These are phyloP conservation scores for Idaea biselata DNA, from an alignment of 2,888 invertebrate genomes.

Conservation along the genomic window DNA sequence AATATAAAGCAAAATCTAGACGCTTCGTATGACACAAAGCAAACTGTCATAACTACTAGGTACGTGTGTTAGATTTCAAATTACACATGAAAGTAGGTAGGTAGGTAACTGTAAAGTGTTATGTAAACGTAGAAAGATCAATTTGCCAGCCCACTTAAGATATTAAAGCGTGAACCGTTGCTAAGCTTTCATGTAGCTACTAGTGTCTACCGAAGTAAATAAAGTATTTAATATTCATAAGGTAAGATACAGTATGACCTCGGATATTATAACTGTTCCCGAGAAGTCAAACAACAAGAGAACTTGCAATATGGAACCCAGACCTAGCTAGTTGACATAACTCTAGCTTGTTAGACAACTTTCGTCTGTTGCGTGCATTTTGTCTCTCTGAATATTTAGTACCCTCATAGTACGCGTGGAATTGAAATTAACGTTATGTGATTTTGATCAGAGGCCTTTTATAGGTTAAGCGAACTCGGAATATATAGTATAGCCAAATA, in stretches of 20 bases:
- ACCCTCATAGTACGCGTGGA: conserved; percentile 1
- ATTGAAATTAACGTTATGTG: neutral
- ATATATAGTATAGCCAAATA: too few relatives aligned
- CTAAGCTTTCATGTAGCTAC: conserved; percentile 33
- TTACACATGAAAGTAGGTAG: neutral
- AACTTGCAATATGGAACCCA: conserved; percentile 15
- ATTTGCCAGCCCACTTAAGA: neutral
- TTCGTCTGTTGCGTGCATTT: conserved; percentile 30
- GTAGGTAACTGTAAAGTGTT: neutral
- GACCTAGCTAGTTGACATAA: conserved; percentile 32
- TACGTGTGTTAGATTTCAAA: neutral
- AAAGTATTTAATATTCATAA: conserved; percentile 51
- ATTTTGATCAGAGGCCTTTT: neutral
- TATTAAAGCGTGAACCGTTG: conserved; percentile 6
- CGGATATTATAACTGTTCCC: conserved; percentile 56
- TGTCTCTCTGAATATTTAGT: conserved; percentile 19
- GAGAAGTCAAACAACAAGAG: conserved; percentile 17
- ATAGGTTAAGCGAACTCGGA: neutral
- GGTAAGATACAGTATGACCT: conserved; percentile 39
- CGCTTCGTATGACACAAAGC: neutral
- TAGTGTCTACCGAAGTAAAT: conserved; percentile 19
- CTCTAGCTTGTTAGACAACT: conserved; percentile 34
- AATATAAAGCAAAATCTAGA: neutral
- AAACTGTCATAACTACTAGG: neutral
- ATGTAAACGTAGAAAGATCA: neutral